Evolutionary conservation across 2,888 invertebrate species (phyloP), one percentile per base, ranked within the genome.

Genomic region (Scaptodrosophila latifasciaeformis): DNA sequence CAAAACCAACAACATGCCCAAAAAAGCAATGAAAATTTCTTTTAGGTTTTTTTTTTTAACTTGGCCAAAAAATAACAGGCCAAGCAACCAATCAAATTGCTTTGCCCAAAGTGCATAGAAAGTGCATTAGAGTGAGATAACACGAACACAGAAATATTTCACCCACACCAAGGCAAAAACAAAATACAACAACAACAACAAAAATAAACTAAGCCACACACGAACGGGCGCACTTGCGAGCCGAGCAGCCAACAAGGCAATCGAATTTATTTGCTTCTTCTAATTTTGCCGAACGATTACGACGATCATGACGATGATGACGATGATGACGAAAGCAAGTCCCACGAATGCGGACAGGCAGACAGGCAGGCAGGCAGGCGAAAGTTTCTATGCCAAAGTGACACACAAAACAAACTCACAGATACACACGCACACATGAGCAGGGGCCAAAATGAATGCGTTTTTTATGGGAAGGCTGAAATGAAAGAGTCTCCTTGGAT

Each of bases 81-180:
- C 54, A 37, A 2, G n/a, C 34, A 59, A 63, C 79, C 70, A 82
- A 78, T 82, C 81, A 78, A 78, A 76, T 50, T 80, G 81, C 78
- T 67, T 60, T 65, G 67, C 70, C 70, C 59, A 71, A 78, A 81
- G 62, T 75, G 75, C 78, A 77, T 70, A 59, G 62, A 67, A 80
- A 74, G 78, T 75, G 75, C 75, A 80, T 80, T 77, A 77, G 78
- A 75, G 68, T 39, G 80, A 65, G 81, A 75, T 70, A 67, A 74
- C 70, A 67, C 52, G 77, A 77, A 61, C 68, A 72, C 77, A 64
- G 69, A 69, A 64, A 54, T 13, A 1, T 21, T 21, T 21, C 56
- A 49, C 39, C 44, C 54, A 30, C 47, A 29, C 34, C 37, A 30
- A 47, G 19, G 13, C 42, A 40, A 17, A 47, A 52, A 19, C 18